These are phyloP conservation scores for Teleogryllus occipitalis DNA, from an alignment of 1,140 invertebrate species.

Conservation along the genomic window DNA sequence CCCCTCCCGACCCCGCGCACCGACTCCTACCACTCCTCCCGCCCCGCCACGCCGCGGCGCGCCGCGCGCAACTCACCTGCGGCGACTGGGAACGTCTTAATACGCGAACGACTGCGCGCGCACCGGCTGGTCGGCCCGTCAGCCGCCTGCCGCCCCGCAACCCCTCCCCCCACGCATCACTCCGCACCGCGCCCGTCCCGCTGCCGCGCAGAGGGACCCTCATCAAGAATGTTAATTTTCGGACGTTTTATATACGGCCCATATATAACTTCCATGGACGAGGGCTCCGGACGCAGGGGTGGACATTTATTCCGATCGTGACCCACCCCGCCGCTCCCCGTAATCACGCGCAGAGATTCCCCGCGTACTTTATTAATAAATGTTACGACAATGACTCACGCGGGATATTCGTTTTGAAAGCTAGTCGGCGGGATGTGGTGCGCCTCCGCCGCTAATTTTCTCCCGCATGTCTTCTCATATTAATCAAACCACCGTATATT, in stretches of 20 bases:
- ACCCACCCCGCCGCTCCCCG: too few relatives aligned
- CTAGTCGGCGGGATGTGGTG: neutral
- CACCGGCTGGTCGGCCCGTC: too few relatives aligned
- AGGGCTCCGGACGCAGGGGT: neutral
- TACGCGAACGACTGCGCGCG: neutral
- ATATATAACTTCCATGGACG: neutral
- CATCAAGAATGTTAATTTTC: slow-evolving; percentile 2
- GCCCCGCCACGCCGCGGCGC: too few relatives aligned
- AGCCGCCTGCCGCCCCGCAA: neutral
- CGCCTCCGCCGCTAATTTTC: neutral
- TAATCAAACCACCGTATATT: neutral
- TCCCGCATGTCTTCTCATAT: neutral
- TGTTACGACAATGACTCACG: neutral
- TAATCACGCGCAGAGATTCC: neutral
- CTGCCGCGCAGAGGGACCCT: neutral
- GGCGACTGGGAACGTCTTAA: neutral
- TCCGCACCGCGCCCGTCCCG: neutral
- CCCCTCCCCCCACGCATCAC: too few relatives aligned
- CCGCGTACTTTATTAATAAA: neutral
- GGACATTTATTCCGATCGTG: neutral
- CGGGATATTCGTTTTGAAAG: neutral
- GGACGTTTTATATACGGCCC: neutral
- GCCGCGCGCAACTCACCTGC: neutral
- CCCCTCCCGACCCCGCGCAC: too few relatives aligned
- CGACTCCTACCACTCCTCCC: neutral